phyloP scores from a whole-genome alignment of 2,113 vertebrate genomes.

The Corythornis cristatus region DNA sequence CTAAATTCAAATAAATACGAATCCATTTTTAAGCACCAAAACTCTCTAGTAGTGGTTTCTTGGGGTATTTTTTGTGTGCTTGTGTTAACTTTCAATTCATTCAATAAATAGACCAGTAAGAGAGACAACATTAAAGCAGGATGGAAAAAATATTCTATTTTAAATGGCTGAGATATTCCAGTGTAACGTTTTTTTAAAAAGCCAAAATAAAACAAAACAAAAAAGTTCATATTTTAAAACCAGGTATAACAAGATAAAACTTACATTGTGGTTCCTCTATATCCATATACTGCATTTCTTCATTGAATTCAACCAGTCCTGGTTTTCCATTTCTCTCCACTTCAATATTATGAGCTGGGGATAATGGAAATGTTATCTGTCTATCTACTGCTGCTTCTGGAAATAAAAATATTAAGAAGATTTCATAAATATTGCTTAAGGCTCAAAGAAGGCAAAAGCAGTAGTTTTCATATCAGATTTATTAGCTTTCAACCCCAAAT shows the following conservation, averaged over 20 bases:
- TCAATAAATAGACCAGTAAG: neutral
- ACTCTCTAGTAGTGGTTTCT: neutral
- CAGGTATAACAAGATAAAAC: slow-evolving; percentile 20
- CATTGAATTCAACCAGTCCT: slow-evolving; percentile 85
- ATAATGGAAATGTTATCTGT: slow-evolving; percentile 94
- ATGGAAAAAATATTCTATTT: neutral
- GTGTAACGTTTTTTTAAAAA: neutral
- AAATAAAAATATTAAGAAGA: slow-evolving; percentile 68
- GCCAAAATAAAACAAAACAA: too few relatives aligned
- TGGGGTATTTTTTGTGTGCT: neutral
- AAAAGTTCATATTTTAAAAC: neutral
- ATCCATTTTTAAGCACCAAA: neutral
- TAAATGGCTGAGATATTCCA: neutral
- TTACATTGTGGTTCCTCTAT: slow-evolving; percentile 92
- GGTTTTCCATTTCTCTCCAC: slow-evolving; percentile 92
- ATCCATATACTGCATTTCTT: slow-evolving; percentile 98
- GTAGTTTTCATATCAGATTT: neutral
- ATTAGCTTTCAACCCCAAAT: neutral
- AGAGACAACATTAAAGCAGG: neutral
- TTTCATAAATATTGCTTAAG: neutral
- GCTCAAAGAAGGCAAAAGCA: neutral
- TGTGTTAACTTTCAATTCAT: neutral
- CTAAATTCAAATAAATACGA: neutral
- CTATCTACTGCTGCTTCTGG: slow-evolving; percentile 95
- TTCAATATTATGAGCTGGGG: slow-evolving; percentile 87